Evolutionary conservation across 2,888 invertebrate species (phyloP), one percentile per base, ranked within the genome.

Genomic region (Drosophila sordidula): DNA sequence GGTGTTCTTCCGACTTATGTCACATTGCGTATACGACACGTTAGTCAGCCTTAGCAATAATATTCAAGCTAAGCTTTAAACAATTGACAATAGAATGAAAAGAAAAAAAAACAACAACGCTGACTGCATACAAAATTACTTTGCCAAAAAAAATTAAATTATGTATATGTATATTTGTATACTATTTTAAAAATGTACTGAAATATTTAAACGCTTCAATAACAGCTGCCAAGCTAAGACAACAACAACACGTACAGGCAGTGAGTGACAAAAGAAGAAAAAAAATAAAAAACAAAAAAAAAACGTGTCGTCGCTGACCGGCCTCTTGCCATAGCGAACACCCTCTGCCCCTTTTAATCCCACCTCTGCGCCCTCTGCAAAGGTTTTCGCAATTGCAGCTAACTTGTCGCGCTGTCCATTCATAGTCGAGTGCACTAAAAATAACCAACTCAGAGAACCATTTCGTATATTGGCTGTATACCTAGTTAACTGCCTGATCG

Each of bases 401-500:
- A 32, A 9, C 32, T 46, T 32, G 6, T 41, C 26, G 34, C 38
- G 4, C 18, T 46, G 54, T 26, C 41, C 54, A 62, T 64, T 69
- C 39, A 44, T 25, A 41, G 63, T 5, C 9, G 26, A 42, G 5
- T 36, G n/a, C 41, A 58, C 16, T 26, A n/a, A 9, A 9, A 38
- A 14, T 12, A 9, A 36, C 16, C 39, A 1, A 42, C 50, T 49
- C 8, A 4, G 26, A 42, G 38, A 42, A 36, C 26, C 16, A 49
- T 42, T 6, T 11, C 6, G 12, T 12, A 34, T 47, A 32, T 52
- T 56, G 32, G 12, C 9, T 52, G 44, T 49, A 52, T 50, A 52
- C 44, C 32, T 56, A 51, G 65, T 44, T 77, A 80, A 62, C 67
- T 69, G 71, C 67, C 63, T 72, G 84, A 81, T 82, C 80, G 84